Percentiles rank a stretch among this genome's conserved stretches.
Conservation (phyloP, 2,113 vertebrate species). For the Dicrurus megarhynchus region DNA sequence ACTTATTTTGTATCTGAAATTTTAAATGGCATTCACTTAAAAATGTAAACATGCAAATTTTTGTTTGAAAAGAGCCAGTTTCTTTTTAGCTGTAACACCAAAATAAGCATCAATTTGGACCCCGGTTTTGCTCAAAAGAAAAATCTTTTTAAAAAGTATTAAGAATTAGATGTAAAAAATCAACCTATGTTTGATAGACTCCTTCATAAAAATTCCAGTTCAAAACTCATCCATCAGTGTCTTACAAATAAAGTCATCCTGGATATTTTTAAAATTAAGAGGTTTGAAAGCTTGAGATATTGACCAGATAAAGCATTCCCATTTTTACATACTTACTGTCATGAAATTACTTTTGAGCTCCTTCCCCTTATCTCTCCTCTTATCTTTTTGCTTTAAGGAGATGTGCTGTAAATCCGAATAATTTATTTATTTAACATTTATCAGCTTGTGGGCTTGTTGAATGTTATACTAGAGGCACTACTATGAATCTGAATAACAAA, state of each 20-base stretch:
- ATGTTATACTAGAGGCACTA: background rate
- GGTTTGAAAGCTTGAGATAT: background rate
- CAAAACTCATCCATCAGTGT: background rate
- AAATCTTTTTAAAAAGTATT: background rate
- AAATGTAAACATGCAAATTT: background rate
- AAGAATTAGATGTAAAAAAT: background rate
- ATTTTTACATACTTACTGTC: background rate
- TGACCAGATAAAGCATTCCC: background rate
- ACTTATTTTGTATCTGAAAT: background rate
- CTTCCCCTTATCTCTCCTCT: background rate
- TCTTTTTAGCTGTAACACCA: background rate
- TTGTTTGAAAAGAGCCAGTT: background rate
- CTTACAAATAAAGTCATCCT: background rate
- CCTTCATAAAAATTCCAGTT: background rate
- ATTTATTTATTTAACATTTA: conserved; percentile 26
- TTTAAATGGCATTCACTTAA: background rate
- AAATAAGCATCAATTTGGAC: background rate
- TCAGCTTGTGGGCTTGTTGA: background rate
- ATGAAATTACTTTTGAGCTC: background rate
- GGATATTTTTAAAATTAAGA: background rate
- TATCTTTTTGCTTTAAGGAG: background rate
- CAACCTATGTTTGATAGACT: background rate
- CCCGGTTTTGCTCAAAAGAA: background rate
- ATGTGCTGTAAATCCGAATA: background rate
- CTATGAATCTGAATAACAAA: conserved; percentile 15